Conservation (phyloP, 2,113 vertebrate species). For the Tricholaema leucomelas region DNA sequence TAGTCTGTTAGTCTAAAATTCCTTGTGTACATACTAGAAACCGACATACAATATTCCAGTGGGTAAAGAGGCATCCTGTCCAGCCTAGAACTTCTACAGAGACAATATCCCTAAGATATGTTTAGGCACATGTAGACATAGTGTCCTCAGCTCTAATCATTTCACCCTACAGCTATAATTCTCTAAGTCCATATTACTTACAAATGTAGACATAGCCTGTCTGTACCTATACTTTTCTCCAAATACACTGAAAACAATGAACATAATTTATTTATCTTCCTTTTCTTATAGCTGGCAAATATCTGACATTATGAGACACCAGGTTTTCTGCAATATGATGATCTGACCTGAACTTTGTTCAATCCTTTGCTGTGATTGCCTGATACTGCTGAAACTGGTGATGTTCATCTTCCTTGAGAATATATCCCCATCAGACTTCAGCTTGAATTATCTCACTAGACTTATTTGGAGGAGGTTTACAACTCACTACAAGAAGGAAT, state of each 20-base stretch:
- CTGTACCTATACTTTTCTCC: background rate
- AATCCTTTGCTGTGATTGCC: background rate
- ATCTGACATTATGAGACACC: rapidly evolving
- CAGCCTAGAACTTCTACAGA: background rate
- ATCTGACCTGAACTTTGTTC: background rate
- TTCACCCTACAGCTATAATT: background rate
- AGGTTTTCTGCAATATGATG: background rate
- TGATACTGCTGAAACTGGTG: background rate
- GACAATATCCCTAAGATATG: background rate
- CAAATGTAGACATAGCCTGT: background rate
- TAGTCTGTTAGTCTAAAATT: background rate
- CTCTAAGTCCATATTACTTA: background rate
- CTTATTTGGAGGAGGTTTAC: background rate
- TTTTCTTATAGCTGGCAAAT: background rate
- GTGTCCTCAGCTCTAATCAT: background rate
- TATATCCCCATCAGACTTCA: background rate
- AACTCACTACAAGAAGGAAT: background rate
- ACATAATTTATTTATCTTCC: background rate
- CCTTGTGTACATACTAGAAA: background rate
- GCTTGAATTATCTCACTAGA: background rate
- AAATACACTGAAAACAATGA: background rate
- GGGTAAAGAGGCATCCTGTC: background rate
- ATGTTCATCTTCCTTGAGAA: background rate
- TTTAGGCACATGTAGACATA: too few relatives aligned
- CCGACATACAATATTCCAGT: background rate